These are phyloP conservation scores for Kuschelorhynchus macadamiae DNA, from an alignment of 2,888 invertebrate species.

Conservation along the genomic window DNA sequence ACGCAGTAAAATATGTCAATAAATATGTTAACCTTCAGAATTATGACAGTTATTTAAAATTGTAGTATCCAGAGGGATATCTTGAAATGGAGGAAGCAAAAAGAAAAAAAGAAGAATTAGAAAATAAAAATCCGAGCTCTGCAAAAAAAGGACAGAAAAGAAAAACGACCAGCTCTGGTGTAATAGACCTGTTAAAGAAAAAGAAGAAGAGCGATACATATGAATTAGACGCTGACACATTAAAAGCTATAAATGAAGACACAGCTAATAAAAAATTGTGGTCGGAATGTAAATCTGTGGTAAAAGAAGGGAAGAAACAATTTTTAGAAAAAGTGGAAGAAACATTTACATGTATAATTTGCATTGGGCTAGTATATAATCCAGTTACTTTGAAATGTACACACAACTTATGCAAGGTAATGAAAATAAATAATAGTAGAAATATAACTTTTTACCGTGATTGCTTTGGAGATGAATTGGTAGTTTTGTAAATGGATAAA, in stretches of 20 bases:
- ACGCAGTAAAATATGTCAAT: too few species aligned
- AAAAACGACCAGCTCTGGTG: slow-evolving; percentile 3
- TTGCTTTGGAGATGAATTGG: too few species aligned
- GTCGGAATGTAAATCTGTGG: slow-evolving; percentile 73
- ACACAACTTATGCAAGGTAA: slow-evolving; percentile 83
- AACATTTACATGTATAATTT: slow-evolving; percentile 83
- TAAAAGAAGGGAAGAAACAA: slow-evolving; percentile 72
- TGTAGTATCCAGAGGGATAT: slow-evolving; percentile 79
- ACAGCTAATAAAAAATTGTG: slow-evolving; percentile 76
- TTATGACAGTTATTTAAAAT: too few species aligned
- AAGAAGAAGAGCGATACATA: slow-evolving; percentile 65
- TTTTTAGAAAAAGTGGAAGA: slow-evolving; percentile 77
- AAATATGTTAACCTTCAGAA: too few species aligned
- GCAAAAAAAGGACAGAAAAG: slow-evolving; percentile 55
- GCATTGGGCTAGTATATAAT: slow-evolving; percentile 79
- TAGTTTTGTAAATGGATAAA: too few species aligned
- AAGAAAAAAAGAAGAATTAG: slow-evolving; percentile 58
- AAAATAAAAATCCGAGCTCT: slow-evolving; percentile 56
- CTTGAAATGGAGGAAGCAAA: slow-evolving; percentile 73
- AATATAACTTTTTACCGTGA: too few species aligned
- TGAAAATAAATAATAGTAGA: too few species aligned
- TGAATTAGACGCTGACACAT: slow-evolving; percentile 62
- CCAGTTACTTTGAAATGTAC: slow-evolving; percentile 82
- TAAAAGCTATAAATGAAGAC: slow-evolving; percentile 72
- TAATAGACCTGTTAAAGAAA: slow-evolving; percentile 59